A percentile compares a stretch with the other conserved stretches of the same genome.
Evolutionary conservation across 2,888 invertebrate species (phyloP).

Genomic region (Pristionchus japonicus): DNA sequence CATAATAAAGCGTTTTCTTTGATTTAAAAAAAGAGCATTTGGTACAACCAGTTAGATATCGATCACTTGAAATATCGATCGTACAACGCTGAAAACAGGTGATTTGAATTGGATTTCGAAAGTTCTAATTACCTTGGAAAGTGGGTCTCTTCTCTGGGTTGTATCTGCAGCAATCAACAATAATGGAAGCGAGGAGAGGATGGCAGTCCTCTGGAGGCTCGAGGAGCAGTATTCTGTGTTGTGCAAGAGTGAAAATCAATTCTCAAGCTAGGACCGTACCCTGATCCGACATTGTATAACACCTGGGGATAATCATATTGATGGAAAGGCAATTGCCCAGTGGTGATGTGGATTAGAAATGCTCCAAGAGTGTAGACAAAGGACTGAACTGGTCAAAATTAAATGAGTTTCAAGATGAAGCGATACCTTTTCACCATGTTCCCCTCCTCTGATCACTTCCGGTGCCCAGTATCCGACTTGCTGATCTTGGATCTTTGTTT

Average conservation of each 20-base stretch:
- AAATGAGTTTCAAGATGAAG: neutral
- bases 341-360: neutral
- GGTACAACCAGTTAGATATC: too few species aligned
- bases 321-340: neutral
- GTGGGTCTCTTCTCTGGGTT: neutral
- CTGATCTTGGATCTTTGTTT: neutral
- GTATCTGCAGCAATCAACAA: neutral
- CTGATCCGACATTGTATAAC: neutral
- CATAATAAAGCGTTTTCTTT: slow-evolving; percentile 10
- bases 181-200: neutral
- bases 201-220: neutral
- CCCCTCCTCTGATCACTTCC: neutral
- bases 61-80: neutral
- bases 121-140: neutral
- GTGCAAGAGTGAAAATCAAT: neutral
- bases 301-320: neutral
- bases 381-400: neutral
- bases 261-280: neutral
- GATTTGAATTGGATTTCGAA: neutral
- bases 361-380: neutral
- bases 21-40: too few species aligned
- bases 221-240: neutral
- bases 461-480: neutral
- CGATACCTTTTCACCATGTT: neutral
- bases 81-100: neutral